Evolutionary conservation across 2,113 vertebrate species (phyloP).

Genomic region (Beaufortia kweichowensis): DNA sequence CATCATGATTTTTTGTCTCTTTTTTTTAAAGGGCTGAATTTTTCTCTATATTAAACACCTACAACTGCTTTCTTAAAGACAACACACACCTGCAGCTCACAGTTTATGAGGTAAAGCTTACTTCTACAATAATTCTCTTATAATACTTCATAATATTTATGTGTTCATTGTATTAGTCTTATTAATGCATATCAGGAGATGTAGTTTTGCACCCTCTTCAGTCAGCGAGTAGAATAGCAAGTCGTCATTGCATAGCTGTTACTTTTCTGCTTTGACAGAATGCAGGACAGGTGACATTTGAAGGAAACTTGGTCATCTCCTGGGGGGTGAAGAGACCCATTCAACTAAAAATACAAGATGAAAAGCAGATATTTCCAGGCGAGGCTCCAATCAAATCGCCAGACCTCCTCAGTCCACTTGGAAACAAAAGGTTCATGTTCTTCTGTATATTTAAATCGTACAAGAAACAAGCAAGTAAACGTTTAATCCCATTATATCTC

Average conservation of each 20-base stretch:
- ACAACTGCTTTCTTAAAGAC: constrained; percentile 79
- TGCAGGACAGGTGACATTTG: constrained; percentile 74
- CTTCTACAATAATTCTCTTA: neutral
- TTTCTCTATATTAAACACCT: constrained; percentile 69
- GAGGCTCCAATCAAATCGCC: constrained; percentile 62
- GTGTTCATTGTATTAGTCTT: no score
- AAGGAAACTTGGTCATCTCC: constrained; percentile 85
- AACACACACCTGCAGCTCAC: constrained; percentile 71
- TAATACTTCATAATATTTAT: no score
- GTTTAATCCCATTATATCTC: no score
- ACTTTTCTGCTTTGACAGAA: constrained; percentile 52
- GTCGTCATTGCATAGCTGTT: neutral
- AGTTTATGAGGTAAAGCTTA: constrained; percentile 55
- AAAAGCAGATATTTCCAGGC: constrained; percentile 75
- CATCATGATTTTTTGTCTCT: neutral
- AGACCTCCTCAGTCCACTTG: constrained; percentile 67
- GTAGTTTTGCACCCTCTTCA: neutral
- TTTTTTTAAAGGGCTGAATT: constrained; percentile 67
- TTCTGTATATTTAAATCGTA: no score
- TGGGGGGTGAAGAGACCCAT: constrained; percentile 89
- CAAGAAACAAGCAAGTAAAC: no score
- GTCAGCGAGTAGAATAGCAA: no score
- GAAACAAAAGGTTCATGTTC: constrained; percentile 74
- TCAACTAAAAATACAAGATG: constrained; percentile 90
- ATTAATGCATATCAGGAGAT: no score